These are phyloP conservation scores for Plectropomus leopardus DNA, from an alignment of 2,113 vertebrate species.

Conservation along the genomic window DNA sequence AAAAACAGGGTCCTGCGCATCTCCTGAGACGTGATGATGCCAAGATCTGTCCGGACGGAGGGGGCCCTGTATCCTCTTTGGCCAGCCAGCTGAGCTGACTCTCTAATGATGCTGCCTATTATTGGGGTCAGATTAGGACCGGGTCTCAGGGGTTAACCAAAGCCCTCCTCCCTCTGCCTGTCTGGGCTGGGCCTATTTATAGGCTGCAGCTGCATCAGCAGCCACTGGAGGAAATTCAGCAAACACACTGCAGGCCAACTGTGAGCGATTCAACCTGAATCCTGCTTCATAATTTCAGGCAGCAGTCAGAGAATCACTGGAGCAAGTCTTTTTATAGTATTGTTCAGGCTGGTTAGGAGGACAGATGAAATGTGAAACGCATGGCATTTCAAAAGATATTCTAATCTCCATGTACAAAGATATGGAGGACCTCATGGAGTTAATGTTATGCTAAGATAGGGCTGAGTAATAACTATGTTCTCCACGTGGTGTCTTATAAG, in stretches of 20 bases:
- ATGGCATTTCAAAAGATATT: constrained; percentile 6
- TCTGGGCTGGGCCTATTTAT: constrained; percentile 79
- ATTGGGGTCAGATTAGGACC: constrained; percentile 70
- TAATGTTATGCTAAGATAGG: constrained; percentile 24
- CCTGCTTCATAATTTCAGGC: constrained; percentile 46
- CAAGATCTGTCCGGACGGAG: constrained; percentile 31
- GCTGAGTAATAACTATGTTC: constrained; percentile 17
- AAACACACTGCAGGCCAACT: constrained; percentile 62
- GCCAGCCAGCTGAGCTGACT: constrained; percentile 37
- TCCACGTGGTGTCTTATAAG: constrained; percentile 22
- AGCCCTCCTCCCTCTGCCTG: constrained; percentile 58
- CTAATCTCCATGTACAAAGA: constrained; percentile 18
- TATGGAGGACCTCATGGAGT: constrained; percentile 13
- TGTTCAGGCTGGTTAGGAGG: constrained; percentile 9
- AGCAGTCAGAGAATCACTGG: constrained; percentile 35
- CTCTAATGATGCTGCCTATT: constrained; percentile 63
- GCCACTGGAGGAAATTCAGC: constrained; percentile 70
- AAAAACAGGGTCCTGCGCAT: constrained; percentile 30
- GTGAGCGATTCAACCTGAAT: constrained; percentile 70
- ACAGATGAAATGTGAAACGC: constrained; percentile 16
- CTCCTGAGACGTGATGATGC: constrained; percentile 25
- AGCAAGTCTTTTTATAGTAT: constrained; percentile 13
- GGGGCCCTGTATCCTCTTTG: constrained; percentile 19
- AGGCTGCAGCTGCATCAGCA: constrained; percentile 78
- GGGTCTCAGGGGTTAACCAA: constrained; percentile 75